Conservation (phyloP, 2,888 invertebrate species). For the Dicyrtoma fusca region DNA sequence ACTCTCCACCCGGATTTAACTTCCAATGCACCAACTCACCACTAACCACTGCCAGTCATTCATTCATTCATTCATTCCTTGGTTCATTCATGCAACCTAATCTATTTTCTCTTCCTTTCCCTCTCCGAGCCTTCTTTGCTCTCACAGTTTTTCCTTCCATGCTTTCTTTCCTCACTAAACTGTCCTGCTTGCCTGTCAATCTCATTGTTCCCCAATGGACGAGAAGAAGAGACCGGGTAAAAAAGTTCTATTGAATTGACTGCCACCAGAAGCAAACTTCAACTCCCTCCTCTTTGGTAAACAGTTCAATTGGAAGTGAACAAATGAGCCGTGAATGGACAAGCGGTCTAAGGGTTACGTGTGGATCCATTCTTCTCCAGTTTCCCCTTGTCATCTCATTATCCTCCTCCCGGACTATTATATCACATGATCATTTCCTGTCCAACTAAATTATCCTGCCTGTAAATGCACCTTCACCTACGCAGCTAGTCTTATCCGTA, state of each 20-base stretch:
- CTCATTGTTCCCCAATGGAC: constrained; percentile 22
- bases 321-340: constrained; percentile 33
- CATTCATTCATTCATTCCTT: not conserved
- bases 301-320: constrained; percentile 32
- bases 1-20: constrained; percentile 4
- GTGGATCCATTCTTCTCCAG: not conserved
- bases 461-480: not conserved
- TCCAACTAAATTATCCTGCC: constrained; percentile 19
- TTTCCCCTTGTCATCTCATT: constrained; percentile 16
- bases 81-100: constrained; percentile 24
- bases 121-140: constrained; percentile 17
- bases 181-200: no score
- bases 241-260: constrained; percentile 21
- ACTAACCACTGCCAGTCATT: no score
- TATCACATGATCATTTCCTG: constrained; percentile 11
- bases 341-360: not conserved
- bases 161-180: not conserved
- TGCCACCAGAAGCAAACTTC: no score
- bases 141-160: not conserved
- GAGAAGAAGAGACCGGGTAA: constrained; percentile 12
- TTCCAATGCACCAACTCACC: not conserved
- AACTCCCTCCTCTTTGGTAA: constrained; percentile 23
- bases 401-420: constrained; percentile 9
- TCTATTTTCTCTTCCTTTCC: constrained; percentile 28
- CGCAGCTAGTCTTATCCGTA: not conserved